Evolutionary conservation across 1,140 invertebrate species (phyloP), one percentile per base, ranked within the genome.

Genomic region (Homarus americanus): DNA sequence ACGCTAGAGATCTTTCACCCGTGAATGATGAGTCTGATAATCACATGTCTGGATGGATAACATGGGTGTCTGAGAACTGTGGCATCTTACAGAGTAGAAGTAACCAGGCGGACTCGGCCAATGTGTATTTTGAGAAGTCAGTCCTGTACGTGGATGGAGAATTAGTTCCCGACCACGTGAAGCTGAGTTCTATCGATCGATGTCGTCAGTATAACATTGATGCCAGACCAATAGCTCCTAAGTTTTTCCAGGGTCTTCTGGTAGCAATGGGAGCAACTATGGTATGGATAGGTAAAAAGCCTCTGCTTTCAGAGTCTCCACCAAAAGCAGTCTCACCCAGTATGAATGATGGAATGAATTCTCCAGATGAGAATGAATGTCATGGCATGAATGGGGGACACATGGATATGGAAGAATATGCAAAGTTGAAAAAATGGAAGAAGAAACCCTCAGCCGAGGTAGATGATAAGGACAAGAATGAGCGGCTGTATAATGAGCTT

Each of bases 261-360:
- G 40, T 88, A 80, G 69, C 86, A 66, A 88, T 88, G 86, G 58
- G 73, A 63, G 76, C 75, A 80, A 32, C 20, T 32, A 41, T 82
- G 63, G 76, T 88, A 2, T 88, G 86, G 86, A 79, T 88, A 66
- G 86, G 86, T 28, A 79, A 40, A 34, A 88, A 88, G 44, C 86
- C 86, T 34, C 15, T 28, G 28, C 2, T 82, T 82, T 69, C 32
- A 24, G 79, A 63, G 38, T 82, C 49, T 36, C 15, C 36, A 32
- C 1, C 28, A 63, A 63, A 82, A 69, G n/a, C 9, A 49, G 5
- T 49, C 3, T 10, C 63, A 69, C 2, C n/a, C 9, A 12, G 4
- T 69, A 32, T 69, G 32, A 69, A 69, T 32, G 58, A 20, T 63
- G 63, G 24, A 24, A 69, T 32, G 7, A 69, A 32, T 32, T 5